Evolutionary conservation across 2,113 vertebrate species (phyloP).

Genomic region (Emydocephalus ijimae): DNA sequence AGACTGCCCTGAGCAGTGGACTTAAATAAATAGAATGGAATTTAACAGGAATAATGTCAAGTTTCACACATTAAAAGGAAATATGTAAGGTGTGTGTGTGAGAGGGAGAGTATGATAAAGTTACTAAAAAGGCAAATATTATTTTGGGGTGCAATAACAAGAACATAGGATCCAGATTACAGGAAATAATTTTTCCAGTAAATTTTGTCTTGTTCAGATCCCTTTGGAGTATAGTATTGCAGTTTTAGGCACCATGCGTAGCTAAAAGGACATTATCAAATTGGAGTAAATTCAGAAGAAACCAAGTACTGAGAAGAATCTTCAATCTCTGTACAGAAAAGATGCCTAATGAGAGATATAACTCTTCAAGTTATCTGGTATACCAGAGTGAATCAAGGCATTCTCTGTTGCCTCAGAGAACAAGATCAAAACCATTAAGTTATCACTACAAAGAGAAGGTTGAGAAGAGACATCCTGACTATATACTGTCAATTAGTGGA

Average conservation of each 20-base stretch:
- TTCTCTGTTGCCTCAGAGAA: neutral
- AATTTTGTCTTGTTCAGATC: neutral
- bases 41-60: neutral
- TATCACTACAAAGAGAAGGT: neutral
- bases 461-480: neutral
- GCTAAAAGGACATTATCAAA: neutral
- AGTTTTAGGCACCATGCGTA: neutral
- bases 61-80: neutral
- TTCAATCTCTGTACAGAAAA: neutral
- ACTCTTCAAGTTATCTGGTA: neutral
- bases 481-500: neutral
- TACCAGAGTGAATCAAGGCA: neutral
- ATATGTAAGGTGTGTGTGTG: neutral
- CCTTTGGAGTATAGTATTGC: neutral
- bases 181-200: neutral
- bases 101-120: neutral
- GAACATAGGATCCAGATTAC: neutral
- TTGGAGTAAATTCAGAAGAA: neutral
- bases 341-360: neutral
- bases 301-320: neutral
- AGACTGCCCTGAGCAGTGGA: neutral
- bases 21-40: neutral
- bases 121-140: neutral
- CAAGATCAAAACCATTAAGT: neutral
- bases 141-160: neutral